Evolutionary conservation across 2,113 vertebrate genomes (phyloP).

Genomic region (Genyomyrus donnyi): DNA sequence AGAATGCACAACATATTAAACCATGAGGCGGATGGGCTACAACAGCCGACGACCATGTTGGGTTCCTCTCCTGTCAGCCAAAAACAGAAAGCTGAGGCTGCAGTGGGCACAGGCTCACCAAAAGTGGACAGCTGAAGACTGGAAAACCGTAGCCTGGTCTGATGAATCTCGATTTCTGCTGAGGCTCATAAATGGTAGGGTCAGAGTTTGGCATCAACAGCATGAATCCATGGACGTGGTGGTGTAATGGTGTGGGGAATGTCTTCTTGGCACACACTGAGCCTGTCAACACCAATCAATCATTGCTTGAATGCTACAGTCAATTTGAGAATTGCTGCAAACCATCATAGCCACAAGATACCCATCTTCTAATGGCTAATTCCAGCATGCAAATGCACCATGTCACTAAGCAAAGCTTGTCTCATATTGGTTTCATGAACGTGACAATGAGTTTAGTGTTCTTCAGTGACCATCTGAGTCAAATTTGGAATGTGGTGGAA

Average conservation of each 20-base stretch:
- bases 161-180: background rate
- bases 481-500: background rate
- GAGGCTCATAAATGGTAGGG: background rate
- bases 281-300: background rate
- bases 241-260: background rate
- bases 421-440: background rate
- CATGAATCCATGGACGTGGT: background rate
- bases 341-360: background rate
- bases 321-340: background rate
- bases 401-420: background rate
- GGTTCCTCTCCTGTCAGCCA: background rate
- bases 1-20: background rate
- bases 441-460: background rate
- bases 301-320: background rate
- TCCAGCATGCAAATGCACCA: background rate
- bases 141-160: background rate
- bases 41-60: background rate
- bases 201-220: background rate
- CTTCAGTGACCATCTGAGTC: background rate
- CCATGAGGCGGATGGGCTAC: background rate
- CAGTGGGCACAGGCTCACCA: background rate
- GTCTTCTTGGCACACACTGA: background rate
- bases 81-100: background rate
- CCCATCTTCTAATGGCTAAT: background rate
- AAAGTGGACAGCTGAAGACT: background rate